Conservation (phyloP, 2,888 invertebrate genomes). For the Cosmia pyralina region DNA sequence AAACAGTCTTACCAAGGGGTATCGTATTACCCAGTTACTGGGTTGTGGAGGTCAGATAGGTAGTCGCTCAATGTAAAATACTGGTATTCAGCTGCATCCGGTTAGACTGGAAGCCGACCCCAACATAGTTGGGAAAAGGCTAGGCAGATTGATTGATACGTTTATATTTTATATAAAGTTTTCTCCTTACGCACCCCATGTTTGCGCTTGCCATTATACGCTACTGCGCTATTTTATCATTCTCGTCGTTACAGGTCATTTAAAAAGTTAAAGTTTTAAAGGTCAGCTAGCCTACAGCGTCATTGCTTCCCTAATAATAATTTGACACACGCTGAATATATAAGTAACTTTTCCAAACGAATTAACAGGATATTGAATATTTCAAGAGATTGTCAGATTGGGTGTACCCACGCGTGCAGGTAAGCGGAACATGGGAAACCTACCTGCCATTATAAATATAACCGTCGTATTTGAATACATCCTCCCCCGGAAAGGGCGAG, state of each 20-base stretch:
- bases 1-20: too few species aligned
- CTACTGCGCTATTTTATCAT: too few species aligned
- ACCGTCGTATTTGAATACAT: constrained; percentile 26
- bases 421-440: constrained; percentile 23
- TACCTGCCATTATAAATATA: constrained; percentile 32
- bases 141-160: too few species aligned
- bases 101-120: too few species aligned
- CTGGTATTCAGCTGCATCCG: too few species aligned
- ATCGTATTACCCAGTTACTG: too few species aligned
- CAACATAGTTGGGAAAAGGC: too few species aligned
- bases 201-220: too few species aligned
- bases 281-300: constrained; percentile 26
- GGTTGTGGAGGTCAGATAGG: too few species aligned
- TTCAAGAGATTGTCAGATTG: constrained; percentile 66
- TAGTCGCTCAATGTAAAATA: too few species aligned
- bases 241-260: background rate
- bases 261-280: constrained; percentile 34
- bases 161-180: too few species aligned
- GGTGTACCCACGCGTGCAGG: constrained; percentile 39
- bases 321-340: constrained; percentile 65
- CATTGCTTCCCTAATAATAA: constrained; percentile 55
- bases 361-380: constrained; percentile 69
- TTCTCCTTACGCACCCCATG: too few species aligned
- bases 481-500: constrained; percentile 24
- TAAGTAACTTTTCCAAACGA: constrained; percentile 67